A percentile compares a stretch with the other conserved stretches of the same genome.
Evolutionary conservation across 1,140 invertebrate genomes (phyloP).

Genomic region (Euborellia annulipes): DNA sequence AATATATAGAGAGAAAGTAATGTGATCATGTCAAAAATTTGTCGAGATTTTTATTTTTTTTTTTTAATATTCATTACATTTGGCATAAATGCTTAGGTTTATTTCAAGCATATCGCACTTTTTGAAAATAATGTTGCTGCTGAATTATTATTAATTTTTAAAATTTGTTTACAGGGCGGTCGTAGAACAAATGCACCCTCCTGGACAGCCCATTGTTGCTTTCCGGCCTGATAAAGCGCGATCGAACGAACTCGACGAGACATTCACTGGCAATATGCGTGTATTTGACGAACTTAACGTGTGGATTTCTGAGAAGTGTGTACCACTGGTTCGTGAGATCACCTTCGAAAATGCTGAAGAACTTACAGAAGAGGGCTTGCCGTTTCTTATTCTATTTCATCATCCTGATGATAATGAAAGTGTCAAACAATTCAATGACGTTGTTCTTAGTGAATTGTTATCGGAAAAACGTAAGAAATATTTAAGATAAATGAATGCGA

Average conservation of each 20-base stretch:
- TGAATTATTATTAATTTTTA: not conserved
- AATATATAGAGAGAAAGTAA: too few species aligned
- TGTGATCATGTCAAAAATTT: too few species aligned
- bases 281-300: conserved; percentile 61
- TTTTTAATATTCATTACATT: not conserved
- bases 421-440: conserved; percentile 71
- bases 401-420: conserved; percentile 69
- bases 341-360: conserved; percentile 99
- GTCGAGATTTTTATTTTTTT: too few species aligned
- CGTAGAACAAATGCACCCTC: conserved; percentile 64
- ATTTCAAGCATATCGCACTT: not conserved
- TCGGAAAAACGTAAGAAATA: conserved; percentile 75
- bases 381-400: conserved; percentile 97
- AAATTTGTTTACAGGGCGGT: conserved; percentile 27
- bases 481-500: too few species aligned
- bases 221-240: conserved; percentile 62
- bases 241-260: conserved; percentile 67
- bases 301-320: conserved; percentile 82
- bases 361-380: conserved; percentile 94
- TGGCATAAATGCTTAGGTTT: not conserved
- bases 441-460: conserved; percentile 60
- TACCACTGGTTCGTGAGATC: conserved; percentile 78
- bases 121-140: not conserved
- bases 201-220: conserved; percentile 58
- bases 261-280: conserved; percentile 49